Evolutionary conservation across 2,113 vertebrate species (phyloP), one percentile per base, ranked within the genome.

Genomic region (Thunnus maccoyii): DNA sequence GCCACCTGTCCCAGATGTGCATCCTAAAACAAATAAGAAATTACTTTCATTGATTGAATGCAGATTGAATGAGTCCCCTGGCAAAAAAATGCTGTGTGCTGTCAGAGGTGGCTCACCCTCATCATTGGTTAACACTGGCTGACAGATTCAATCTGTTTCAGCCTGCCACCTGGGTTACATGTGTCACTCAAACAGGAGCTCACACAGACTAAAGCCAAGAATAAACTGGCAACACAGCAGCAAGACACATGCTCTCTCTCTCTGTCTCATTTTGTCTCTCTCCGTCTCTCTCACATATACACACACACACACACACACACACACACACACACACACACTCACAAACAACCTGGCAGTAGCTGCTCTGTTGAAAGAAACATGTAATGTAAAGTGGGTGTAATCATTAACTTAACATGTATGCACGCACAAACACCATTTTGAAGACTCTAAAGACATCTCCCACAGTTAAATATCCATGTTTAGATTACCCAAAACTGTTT

Each of bases 21-120:
- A 69, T 81, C 93, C 94, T 96, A 95, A 97, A 96, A 97, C 95
- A 97, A 97, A 96, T 93, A 93, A 95, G 90, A 95, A 95, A 96
- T 96, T 95, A 95, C 96, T 96, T 95, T 95, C 95, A 96, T 96
- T 96, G 96, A 97, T 97, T 96, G 96, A 96, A 96, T 90, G 94
- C 93, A 95, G 95, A 96, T 96, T 96, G 96, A 96, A 97, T 93
- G 93, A 96, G 95, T 88, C 89, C 84, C 2, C 17, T 41, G 52
- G 41, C 30, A n/a, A 86, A 76, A 94, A 95, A 96, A 94, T 12
- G 46, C 25, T 8, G 14, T 36, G 86, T 91, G 76, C 86, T 84
- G 85, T 94, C 92, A 93, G 95, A 96, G 96, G 95, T 96, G 90
- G 94, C 91, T 96, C 94, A 93, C 83, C 82, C 82, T 87, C 90